phyloP scores from a whole-genome alignment of 1,140 invertebrate species.

The Diachasma alloeum region DNA sequence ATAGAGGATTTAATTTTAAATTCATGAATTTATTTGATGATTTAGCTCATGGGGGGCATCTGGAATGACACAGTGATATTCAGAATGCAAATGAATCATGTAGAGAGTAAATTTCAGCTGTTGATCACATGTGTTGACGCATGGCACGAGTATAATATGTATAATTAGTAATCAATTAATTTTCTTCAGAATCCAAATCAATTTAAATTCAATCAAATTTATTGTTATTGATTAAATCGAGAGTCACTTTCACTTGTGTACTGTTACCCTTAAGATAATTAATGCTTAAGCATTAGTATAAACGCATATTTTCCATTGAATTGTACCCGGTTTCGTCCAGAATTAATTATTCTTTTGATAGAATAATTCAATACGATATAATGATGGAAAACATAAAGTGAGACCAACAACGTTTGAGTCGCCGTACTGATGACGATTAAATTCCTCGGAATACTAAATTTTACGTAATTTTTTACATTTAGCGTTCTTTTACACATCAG shows the following conservation, averaged over 20 bases:
- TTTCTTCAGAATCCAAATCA: neutral
- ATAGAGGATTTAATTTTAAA: neutral
- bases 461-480: too few species aligned
- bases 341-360: too few species aligned
- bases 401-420: too few species aligned
- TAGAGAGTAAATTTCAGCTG: too few species aligned
- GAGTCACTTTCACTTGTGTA: neutral
- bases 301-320: too few species aligned
- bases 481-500: too few species aligned
- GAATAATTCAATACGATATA: too few species aligned
- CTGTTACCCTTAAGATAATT: neutral
- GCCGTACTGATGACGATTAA: too few species aligned
- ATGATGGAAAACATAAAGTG: too few species aligned
- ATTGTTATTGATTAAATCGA: neutral
- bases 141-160: neutral
- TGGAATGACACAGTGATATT: conserved; percentile 10
- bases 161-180: conserved; percentile 13
- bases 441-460: too few species aligned
- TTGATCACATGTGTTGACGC: neutral
- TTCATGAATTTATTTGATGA: neutral
- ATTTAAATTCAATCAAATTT: neutral
- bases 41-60: conserved; percentile 6
- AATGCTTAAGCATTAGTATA: too few species aligned
- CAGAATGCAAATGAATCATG: neutral
- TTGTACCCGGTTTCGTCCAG: too few species aligned